phyloP scores from a whole-genome alignment of 1,140 invertebrate genomes.

The Cyclargus thomasi region DNA sequence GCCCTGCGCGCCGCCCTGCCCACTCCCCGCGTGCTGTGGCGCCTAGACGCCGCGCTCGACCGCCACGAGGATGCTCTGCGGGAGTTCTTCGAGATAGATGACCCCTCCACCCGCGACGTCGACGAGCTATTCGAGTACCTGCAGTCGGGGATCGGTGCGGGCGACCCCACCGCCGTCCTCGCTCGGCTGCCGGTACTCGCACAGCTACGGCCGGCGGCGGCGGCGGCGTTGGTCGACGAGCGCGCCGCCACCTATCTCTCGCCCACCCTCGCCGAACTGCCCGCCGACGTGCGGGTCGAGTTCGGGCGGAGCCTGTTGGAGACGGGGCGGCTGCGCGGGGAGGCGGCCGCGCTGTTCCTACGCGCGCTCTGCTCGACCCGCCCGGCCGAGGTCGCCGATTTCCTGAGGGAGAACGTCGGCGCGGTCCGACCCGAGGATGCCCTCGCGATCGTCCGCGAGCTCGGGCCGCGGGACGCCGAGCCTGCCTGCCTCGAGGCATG shows the following conservation, averaged over 20 bases:
- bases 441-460: conserved; percentile 43
- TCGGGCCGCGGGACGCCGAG: conserved; percentile 46
- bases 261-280: conserved; percentile 30
- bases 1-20: conserved; percentile 30
- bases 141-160: conserved; percentile 39
- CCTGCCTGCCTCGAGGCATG: conserved; percentile 58
- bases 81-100: conserved; percentile 53
- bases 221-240: conserved; percentile 48
- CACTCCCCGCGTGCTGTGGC: conserved; percentile 49
- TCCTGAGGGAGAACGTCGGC: conserved; percentile 48
- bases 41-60: conserved; percentile 36
- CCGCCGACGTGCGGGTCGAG: conserved; percentile 36
- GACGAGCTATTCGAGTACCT: conserved; percentile 68
- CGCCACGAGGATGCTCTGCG: conserved; percentile 42
- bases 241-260: conserved; percentile 28
- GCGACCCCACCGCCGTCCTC: conserved; percentile 31
- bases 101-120: conserved; percentile 44
- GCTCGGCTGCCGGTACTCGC: conserved; percentile 35
- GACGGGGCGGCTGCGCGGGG: conserved; percentile 46
- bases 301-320: conserved; percentile 54
- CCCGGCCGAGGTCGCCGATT: conserved; percentile 41
- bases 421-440: conserved; percentile 59
- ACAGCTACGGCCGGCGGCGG: conserved; percentile 40
- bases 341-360: conserved; percentile 48
- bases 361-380: conserved; percentile 44